phyloP scores from a whole-genome alignment of 2,113 vertebrate species.

The Atrichornis clamosus region DNA sequence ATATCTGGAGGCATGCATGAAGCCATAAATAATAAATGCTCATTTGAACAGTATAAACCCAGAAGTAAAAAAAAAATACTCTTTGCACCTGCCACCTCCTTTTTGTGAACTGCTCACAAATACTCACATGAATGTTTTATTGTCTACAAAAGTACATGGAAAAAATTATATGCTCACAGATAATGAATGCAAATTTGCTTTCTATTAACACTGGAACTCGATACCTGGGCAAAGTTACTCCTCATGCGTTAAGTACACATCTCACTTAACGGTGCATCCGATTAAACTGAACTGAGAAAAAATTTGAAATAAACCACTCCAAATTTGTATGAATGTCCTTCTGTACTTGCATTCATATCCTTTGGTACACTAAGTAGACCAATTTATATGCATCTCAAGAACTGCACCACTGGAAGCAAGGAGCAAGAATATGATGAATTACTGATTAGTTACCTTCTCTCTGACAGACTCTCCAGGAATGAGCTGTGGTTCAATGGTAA shows the following conservation, averaged over 20 bases:
- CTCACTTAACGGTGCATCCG: neutral
- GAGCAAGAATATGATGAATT: neutral
- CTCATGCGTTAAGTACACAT: neutral
- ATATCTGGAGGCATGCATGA: neutral
- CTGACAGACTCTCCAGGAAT: conserved; percentile 87
- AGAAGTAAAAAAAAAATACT: neutral
- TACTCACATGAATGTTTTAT: neutral
- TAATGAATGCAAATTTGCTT: neutral
- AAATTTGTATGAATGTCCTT: neutral
- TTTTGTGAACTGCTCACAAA: neutral
- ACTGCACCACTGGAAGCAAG: neutral
- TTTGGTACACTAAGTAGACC: neutral
- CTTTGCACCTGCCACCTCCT: neutral
- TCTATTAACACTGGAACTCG: neutral
- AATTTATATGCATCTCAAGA: neutral
- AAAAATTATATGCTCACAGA: neutral
- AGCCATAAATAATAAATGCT: neutral
- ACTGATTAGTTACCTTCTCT: conserved; percentile 81
- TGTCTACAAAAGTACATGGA: neutral
- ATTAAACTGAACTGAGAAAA: neutral
- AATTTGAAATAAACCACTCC: neutral
- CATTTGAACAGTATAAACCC: neutral
- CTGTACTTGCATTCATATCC: neutral
- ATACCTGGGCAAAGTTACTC: neutral
- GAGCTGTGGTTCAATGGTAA: conserved; percentile 93